Conservation (phyloP, 2,888 invertebrate genomes). For the Eristalis tenax region DNA sequence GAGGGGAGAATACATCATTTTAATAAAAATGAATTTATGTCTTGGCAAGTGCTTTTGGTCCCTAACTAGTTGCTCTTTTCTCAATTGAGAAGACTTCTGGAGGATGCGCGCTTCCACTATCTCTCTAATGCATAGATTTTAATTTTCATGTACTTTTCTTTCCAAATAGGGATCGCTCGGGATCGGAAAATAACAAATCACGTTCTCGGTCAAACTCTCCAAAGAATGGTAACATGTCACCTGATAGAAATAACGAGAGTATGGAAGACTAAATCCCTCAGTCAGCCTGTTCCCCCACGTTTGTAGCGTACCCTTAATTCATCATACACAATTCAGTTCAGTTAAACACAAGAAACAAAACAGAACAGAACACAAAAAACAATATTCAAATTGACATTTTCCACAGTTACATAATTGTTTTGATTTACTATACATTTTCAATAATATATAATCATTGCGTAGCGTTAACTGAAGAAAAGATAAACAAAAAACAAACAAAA, state of each 20-base stretch:
- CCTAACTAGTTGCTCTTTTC: too few species aligned
- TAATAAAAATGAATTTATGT: conserved; percentile 13
- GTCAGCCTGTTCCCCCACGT: conserved; percentile 4
- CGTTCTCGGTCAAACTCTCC: conserved; percentile 83
- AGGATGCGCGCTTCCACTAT: too few species aligned
- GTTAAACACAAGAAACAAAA: conserved; percentile 17
- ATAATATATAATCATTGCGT: conserved; percentile 37
- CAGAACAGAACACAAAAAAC: conserved; percentile 10
- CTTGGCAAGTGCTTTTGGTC: too few species aligned
- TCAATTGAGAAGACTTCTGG: too few species aligned
- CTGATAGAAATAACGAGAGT: conserved; percentile 82
- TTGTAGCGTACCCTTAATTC: conserved; percentile 41
- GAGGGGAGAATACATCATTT: not conserved
- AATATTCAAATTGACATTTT: conserved; percentile 62
- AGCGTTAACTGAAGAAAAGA: conserved; percentile 36
- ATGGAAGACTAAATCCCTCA: conserved; percentile 80
- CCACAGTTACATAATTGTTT: conserved; percentile 69
- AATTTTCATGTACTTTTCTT: not conserved
- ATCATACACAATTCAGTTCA: conserved; percentile 47
- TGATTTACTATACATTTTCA: conserved; percentile 41
- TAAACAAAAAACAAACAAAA: not conserved
- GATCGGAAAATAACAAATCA: conserved; percentile 86
- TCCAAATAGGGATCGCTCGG: conserved; percentile 85
- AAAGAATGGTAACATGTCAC: conserved; percentile 82
- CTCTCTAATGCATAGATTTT: not conserved